These are phyloP conservation scores for Apodemus agrarius DNA, from an alignment of 2,797 vertebrate genomes.

Conservation along the genomic window DNA sequence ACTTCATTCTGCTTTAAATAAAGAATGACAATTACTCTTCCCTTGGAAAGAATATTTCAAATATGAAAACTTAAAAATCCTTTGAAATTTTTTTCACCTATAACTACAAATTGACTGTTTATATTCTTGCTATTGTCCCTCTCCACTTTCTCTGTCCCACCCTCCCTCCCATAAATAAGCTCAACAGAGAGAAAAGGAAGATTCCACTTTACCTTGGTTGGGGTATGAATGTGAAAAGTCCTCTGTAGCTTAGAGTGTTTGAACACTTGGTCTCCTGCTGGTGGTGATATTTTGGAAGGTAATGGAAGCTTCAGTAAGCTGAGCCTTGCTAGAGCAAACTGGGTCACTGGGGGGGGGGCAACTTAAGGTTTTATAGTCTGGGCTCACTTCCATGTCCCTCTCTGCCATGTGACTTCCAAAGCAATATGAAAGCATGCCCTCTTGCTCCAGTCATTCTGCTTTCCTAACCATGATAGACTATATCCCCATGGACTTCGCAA, in stretches of 20 bases:
- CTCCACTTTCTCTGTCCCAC: not conserved
- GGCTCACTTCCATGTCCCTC: not conserved
- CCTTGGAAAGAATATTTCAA: slow-evolving; percentile 19
- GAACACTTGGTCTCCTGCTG: not conserved
- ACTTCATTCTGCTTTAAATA: slow-evolving; percentile 63
- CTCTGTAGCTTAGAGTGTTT: not conserved
- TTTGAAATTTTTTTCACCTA: not conserved
- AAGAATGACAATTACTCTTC: slow-evolving; percentile 45
- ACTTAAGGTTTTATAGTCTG: not conserved
- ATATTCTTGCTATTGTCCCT: not conserved
- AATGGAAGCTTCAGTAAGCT: not conserved
- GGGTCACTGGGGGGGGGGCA: not conserved
- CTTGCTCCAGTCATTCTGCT: not conserved
- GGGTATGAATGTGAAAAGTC: not conserved
- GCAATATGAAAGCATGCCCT: not conserved
- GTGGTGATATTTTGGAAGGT: not conserved
- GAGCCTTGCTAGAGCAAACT: not conserved
- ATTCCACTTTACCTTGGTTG: no score
- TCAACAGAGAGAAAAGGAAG: not conserved
- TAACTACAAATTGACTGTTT: not conserved
- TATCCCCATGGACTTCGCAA: not conserved
- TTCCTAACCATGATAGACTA: no score
- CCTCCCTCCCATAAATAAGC: not conserved
- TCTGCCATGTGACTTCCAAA: not conserved
- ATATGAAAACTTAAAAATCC: slow-evolving; percentile 48